phyloP scores from a whole-genome alignment of 2,797 vertebrate species.

The Phoxinus dragarum region DNA sequence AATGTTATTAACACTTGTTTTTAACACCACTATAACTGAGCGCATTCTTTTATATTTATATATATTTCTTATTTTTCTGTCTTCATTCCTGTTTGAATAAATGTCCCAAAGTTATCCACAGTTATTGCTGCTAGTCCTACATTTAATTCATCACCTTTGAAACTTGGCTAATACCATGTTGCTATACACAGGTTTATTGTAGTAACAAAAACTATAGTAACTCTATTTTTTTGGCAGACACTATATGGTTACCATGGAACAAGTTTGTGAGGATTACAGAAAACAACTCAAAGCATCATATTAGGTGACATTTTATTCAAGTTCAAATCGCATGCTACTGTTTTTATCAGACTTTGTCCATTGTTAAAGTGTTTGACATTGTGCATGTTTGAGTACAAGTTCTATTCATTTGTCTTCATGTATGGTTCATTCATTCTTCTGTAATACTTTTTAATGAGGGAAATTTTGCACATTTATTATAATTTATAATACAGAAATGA shows the following conservation, averaged over 20 bases:
- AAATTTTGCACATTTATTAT: background rate
- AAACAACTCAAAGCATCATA: slow-evolving; percentile 10
- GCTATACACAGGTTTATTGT: slow-evolving; percentile 6
- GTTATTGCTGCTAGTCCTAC: background rate
- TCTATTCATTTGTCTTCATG: background rate
- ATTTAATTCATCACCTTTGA: background rate
- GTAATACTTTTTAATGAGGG: slow-evolving; percentile 5
- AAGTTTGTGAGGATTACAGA: slow-evolving; percentile 1
- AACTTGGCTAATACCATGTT: slow-evolving; percentile 8
- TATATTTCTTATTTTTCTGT: background rate
- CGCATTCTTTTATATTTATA: background rate
- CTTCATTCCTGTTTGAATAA: background rate
- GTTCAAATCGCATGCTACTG: background rate
- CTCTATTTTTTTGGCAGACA: background rate
- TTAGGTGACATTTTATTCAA: background rate
- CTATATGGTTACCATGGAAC: background rate
- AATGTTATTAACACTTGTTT: slow-evolving; percentile 2
- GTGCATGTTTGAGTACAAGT: background rate
- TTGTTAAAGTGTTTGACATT: slow-evolving; percentile 1
- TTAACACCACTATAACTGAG: background rate
- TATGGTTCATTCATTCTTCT: background rate
- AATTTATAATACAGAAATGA: too few relatives aligned
- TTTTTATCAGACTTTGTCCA: slow-evolving; percentile 3
- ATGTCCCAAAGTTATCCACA: background rate
- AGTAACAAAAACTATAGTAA: slow-evolving; percentile 9